Evolutionary conservation across 37 sponge, comb jelly and placozoan species (phyloP), one percentile per base, ranked within the genome.

Genomic region (Diacarnus erythraeanus): DNA sequence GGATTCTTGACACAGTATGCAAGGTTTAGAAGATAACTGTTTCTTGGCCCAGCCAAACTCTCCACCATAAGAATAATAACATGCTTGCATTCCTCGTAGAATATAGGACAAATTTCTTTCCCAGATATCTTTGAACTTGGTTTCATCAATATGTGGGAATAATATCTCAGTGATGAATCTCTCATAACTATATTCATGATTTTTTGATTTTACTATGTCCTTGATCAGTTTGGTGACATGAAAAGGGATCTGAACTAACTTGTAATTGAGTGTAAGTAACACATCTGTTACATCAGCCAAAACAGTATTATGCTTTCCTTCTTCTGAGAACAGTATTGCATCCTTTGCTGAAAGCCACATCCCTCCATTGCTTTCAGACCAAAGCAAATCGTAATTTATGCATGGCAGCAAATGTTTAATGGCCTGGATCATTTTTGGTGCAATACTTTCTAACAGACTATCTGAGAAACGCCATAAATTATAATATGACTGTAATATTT

Each of bases 281-380:
- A 89, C 67, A 8, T 54, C 42, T 10, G 76, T 54, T 2, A 72
- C 77, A 36, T 79, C 72, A 3, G n/a, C n/a, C n/a, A n/a, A n/a
- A n/a, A n/a, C n/a, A n/a, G n/a, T n/a, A n/a, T n/a, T n/a, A n/a
- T n/a, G n/a, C n/a, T n/a, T n/a, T n/a, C n/a, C n/a, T n/a, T n/a
- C 12, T 15, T 47, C 69, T 59, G 69, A 25, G 57, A 84, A 78
- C 2, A 89, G 3, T 2, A 30, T 43, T 18, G 73, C 76, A 42
- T 83, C 39, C 29, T 23, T 41, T n/a, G 84, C 77, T 34, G 72
- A 63, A n/a, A 80, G 5, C 90, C 90, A 89, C 17, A 43, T 20
- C 31, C 79, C 83, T 34, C 72, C 72, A 42, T 67, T 67, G 5
- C 71, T 68, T 29, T 78, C 79, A 42, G 79, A 78, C 86, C 86